Percentiles rank a stretch among this genome's conserved stretches.
Conservation (phyloP, 1,140 invertebrate species). For the Aphelinus certus region DNA sequence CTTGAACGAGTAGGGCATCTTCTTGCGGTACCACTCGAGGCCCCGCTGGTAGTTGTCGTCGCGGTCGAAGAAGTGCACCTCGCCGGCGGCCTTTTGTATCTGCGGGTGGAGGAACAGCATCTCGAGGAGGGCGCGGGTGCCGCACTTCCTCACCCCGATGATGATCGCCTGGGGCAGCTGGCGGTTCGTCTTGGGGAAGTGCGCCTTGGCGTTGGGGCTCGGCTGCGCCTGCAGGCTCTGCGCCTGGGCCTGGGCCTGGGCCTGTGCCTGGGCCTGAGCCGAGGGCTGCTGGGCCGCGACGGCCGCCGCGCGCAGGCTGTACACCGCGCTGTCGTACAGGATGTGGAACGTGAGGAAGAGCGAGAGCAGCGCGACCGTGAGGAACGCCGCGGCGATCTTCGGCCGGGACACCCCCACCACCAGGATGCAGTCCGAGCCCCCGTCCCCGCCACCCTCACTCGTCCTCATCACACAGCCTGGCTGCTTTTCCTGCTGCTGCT, state of each 20-base stretch:
- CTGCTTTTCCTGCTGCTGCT: no score
- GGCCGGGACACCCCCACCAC: conserved; percentile 81
- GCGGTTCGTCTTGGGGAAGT: conserved; percentile 61
- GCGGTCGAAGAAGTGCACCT: conserved; percentile 94
- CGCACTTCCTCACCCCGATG: conserved; percentile 93
- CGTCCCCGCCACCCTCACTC: conserved; percentile 72
- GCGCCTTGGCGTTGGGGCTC: conserved; percentile 54
- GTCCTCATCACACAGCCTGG: conserved; percentile 74
- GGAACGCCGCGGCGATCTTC: conserved; percentile 80
- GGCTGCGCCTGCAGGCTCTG: conserved; percentile 41
- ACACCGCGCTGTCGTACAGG: conserved; percentile 83
- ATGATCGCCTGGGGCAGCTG: conserved; percentile 85
- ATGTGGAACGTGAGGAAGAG: conserved; percentile 84
- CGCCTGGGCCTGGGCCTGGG: neutral
- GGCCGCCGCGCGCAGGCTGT: conserved; percentile 74
- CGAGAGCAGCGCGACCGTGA: conserved; percentile 79
- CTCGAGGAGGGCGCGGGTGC: conserved; percentile 91
- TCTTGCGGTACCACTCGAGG: conserved; percentile 90
- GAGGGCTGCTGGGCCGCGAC: conserved; percentile 39
- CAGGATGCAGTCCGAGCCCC: conserved; percentile 79
- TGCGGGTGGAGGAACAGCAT: conserved; percentile 94
- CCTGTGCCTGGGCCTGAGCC: no score
- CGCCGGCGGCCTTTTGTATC: conserved; percentile 90
- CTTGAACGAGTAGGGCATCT: conserved; percentile 91
- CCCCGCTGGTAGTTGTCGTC: conserved; percentile 91